Base-by-base conservation (phyloP, 1,140 invertebrate genomes). In the Copidosoma floridanum region DNA sequence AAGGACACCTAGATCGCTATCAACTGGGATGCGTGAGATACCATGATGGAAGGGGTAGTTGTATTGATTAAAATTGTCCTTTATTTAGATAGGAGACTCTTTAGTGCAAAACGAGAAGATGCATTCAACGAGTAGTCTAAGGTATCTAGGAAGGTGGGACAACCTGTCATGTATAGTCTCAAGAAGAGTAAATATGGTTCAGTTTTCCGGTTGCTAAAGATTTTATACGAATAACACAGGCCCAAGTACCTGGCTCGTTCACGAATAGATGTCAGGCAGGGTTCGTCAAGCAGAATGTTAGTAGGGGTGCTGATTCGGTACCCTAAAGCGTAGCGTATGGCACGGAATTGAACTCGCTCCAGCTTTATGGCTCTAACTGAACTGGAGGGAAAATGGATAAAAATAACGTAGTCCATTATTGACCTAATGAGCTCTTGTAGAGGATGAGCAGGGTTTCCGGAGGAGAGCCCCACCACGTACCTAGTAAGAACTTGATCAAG, bases 231-330 rank as follows among this genome's bases (percentile, higher is more conserved):
- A 21, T 20, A n/a, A 40, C n/a, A 3, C 4, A 20, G 16, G 10
- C 50, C 21, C 26, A 52, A 26, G 5, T 14, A 24, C n/a, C 10
- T 3, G 4, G 32, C 20, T 23, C 50, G 3, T 2, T 52, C 10
- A n/a, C 20, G 12, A 1, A 52, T 21, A 11, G 10, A 40, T n/a
- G 29, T 14, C 0, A 60, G 3, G 12, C 40, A 40, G 1, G 38
- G 23, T 35, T 59, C 48, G 3, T 26, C 40, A 23, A 43, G 5
- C 26, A 52, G 3, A 12, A 59, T 26, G 18, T 59, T 59, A n/a
- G 11, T 52, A 4, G 57, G 57, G 2, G 47, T 59, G 16, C 47
- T 59, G 3, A 18, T 44, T 1, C 50, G 18, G 35, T 53, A 60
- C 0, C 41, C 57, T 18, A 60, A 21, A 3, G 50, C 50, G 10